Percentiles rank a stretch among this genome's conserved stretches.
Evolutionary conservation across 1,140 invertebrate genomes (phyloP).

Genomic region (Drosophila sp.): DNA sequence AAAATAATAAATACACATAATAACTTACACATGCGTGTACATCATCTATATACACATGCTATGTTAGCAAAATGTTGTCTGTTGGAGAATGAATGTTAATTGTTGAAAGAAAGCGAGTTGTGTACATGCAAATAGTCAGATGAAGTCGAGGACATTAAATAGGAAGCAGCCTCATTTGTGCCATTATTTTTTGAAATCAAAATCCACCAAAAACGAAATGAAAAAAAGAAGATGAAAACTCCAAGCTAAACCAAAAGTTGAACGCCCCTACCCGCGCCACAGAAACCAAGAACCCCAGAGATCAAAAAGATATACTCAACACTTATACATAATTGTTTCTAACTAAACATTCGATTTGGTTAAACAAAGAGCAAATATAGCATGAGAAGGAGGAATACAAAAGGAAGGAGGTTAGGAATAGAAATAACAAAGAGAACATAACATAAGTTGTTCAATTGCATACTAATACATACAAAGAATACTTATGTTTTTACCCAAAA

Average conservation of each 20-base stretch:
- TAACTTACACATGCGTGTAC: constrained; percentile 39
- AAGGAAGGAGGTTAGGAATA: constrained; percentile 1
- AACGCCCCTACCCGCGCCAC: background rate
- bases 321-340: constrained; percentile 14
- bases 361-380: constrained; percentile 4
- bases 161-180: constrained; percentile 49
- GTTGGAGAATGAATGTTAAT: constrained; percentile 33
- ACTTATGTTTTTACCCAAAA: constrained; percentile 44
- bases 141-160: constrained; percentile 12
- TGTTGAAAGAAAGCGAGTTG: constrained; percentile 26
- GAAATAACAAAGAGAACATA: constrained; percentile 26
- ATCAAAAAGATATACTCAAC: constrained; percentile 56
- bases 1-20: constrained; percentile 51
- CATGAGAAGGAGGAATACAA: background rate
- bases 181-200: constrained; percentile 38
- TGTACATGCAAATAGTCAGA: constrained; percentile 42
- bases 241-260: constrained; percentile 23
- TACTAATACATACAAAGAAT: constrained; percentile 51
- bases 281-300: constrained; percentile 35
- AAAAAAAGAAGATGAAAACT: constrained; percentile 16
- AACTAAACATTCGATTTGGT: constrained; percentile 8
- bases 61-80: constrained; percentile 64
- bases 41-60: constrained; percentile 51
- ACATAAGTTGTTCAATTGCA: constrained; percentile 26
- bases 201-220: constrained; percentile 47